Evolutionary conservation across 2,113 vertebrate genomes (phyloP).

Genomic region (Paratilapia polleni): DNA sequence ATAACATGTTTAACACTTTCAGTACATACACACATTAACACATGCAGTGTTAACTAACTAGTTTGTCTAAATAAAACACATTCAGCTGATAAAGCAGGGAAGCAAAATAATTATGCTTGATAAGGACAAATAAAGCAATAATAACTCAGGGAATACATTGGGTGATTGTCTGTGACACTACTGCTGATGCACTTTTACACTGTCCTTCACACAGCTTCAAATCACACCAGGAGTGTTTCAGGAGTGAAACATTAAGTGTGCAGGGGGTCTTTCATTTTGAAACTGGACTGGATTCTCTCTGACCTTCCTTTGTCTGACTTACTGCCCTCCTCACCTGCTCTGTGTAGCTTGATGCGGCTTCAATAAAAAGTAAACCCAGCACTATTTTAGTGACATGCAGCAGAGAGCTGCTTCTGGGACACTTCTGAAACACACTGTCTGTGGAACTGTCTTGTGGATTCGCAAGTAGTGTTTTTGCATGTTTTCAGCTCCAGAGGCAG

Average conservation of each 20-base stretch:
- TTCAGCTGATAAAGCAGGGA: too few relatives aligned
- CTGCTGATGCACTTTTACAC: too few relatives aligned
- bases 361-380: not conserved
- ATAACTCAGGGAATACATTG: not conserved
- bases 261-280: not conserved
- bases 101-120: not conserved
- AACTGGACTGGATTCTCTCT: not conserved
- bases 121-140: not conserved
- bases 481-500: not conserved
- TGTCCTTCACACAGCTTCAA: not conserved
- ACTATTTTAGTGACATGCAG: not conserved
- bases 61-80: too few relatives aligned
- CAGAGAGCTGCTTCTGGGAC: not conserved
- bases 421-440: not conserved
- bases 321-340: not conserved
- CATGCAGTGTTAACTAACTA: too few relatives aligned
- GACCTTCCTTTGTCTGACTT: not conserved
- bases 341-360: not conserved
- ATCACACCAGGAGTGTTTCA: rapidly evolving
- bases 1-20: not conserved
- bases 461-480: not conserved
- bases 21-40: not conserved
- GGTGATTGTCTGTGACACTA: not conserved
- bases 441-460: not conserved
- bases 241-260: not conserved